Conservation (phyloP, 2,113 vertebrate genomes). For the Protobothrops flavoviridis region DNA sequence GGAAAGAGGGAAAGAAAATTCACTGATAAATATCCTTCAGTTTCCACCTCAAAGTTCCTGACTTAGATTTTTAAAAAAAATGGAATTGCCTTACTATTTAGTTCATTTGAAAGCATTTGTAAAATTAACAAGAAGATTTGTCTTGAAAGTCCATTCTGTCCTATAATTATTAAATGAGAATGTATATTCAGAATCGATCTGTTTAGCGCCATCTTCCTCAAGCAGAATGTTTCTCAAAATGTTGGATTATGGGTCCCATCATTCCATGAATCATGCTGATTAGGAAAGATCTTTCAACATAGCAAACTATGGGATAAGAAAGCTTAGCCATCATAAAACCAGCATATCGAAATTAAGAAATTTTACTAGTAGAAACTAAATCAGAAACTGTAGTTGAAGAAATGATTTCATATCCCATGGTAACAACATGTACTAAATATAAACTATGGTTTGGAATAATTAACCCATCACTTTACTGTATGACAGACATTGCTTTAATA, state of each 20-base stretch:
- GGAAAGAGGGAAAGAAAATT: conserved; percentile 30
- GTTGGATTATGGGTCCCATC: not conserved
- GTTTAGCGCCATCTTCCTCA: not conserved
- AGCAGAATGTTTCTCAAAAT: not conserved
- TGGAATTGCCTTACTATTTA: not conserved
- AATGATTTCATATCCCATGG: not conserved
- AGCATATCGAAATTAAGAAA: not conserved
- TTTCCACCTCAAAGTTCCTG: not conserved
- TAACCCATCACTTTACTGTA: not conserved
- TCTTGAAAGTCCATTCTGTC: not conserved
- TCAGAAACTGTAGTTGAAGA: not conserved
- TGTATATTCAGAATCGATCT: not conserved
- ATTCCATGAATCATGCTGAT: not conserved
- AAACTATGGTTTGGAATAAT: not conserved
- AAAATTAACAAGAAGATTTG: not conserved
- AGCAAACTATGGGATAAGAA: not conserved
- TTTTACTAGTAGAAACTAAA: not conserved
- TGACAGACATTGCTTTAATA: not conserved
- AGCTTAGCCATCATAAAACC: not conserved
- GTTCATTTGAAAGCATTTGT: not conserved
- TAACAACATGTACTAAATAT: not conserved
- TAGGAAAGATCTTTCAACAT: not conserved
- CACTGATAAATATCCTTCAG: not conserved
- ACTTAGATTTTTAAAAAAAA: not conserved
- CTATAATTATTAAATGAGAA: not conserved